phyloP scores from a whole-genome alignment of 2,797 vertebrate species.

The Monodelphis domestica region DNA sequence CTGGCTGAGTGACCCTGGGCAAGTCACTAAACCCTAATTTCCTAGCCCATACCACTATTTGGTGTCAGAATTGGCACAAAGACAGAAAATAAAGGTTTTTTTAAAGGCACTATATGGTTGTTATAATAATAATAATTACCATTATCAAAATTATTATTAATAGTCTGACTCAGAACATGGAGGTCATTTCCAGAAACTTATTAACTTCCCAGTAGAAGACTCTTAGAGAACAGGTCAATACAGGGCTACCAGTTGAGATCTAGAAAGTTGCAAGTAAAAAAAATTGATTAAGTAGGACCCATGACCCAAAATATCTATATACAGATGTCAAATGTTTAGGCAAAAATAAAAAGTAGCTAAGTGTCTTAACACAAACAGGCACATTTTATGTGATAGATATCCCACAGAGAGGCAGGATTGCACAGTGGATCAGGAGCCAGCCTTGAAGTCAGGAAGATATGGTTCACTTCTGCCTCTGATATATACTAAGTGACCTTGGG shows the following conservation, averaged over 20 bases:
- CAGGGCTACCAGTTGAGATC: background rate
- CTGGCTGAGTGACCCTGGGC: no score
- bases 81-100: no score
- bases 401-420: background rate
- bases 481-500: background rate
- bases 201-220: background rate
- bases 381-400: background rate
- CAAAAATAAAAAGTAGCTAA: background rate
- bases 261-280: background rate
- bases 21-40: no score
- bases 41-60: no score
- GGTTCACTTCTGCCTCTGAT: background rate
- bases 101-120: no score
- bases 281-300: no score
- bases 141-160: background rate
- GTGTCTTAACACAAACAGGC: background rate
- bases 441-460: background rate
- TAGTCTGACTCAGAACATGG: background rate
- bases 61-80: no score
- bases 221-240: background rate
- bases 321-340: background rate
- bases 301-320: background rate
- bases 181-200: background rate
- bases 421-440: background rate
- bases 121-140: background rate